Evolutionary conservation across 2,888 invertebrate species (phyloP), one percentile per base, ranked within the genome.

Genomic region (Drosophila acutilabella): DNA sequence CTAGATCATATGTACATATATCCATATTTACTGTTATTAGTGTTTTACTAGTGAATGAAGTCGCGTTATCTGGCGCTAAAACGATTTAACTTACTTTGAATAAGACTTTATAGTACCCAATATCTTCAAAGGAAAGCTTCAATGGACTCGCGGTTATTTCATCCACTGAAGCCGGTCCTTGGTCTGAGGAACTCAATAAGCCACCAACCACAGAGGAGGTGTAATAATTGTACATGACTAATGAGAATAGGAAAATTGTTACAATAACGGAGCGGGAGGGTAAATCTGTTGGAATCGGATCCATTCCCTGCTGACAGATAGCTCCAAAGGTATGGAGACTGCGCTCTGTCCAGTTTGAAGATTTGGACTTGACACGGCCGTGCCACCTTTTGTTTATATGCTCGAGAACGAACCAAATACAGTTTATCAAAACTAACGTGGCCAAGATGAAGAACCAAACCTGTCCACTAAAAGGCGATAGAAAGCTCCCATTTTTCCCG

Each of bases 171-270:
- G 84, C 64, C 5, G 92, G 92, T 0, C 92, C 92, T 40, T 84
- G 83, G 26, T 79, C 88, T 7, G 88, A 82, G n/a, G 85, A 90
- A 44, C 90, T 91, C 0, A 92, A 65, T 16, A 92, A 68, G 4
- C 91, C 91, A n/a, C 92, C 92, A 41, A 92, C 92, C 0, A 92
- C 90, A 0, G 92, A 91, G 7, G 92, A 92, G 4, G 92, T 92
- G 53, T 92, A 92, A 68, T 90, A 92, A 51, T 92, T 92, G 20
- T 91, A 92, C 81, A 92, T 83, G 8, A 92, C 75, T 11, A 92
- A 50, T 0, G 91, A 89, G 53, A 90, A 91, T 2, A 90, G 16
- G 44, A 91, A 88, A 13, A 89, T 66, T 0, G 89, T 89, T 4
- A 91, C 74, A 0, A 89, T 78, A 13, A 92, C 76, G 4, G 89